phyloP scores from a whole-genome alignment of 2,888 invertebrate species.

The Tortrix viridana region DNA sequence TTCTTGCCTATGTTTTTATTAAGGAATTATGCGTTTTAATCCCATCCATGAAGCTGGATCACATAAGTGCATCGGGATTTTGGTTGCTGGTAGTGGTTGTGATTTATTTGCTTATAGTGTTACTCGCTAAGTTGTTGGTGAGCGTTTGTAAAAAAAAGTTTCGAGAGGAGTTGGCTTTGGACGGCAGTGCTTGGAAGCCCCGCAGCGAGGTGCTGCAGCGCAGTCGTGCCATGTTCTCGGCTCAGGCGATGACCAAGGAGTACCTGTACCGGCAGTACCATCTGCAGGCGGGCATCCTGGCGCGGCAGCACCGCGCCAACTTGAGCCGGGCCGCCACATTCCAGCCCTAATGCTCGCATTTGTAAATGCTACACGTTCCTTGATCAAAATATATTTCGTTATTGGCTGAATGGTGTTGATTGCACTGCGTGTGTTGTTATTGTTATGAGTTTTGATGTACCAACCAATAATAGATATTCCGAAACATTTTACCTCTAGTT shows the following conservation, averaged over 20 bases:
- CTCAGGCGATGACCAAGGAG: constrained; percentile 80
- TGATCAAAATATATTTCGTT: too few species aligned
- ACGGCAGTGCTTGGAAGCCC: constrained; percentile 68
- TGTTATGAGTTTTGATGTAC: too few species aligned
- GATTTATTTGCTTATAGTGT: too few species aligned
- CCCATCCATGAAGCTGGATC: too few species aligned
- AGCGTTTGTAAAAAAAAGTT: constrained; percentile 51
- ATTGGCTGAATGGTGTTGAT: too few species aligned
- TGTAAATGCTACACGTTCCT: too few species aligned
- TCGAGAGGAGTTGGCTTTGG: constrained; percentile 47
- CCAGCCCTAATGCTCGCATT: too few species aligned
- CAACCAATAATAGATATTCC: too few species aligned
- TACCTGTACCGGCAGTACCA: constrained; percentile 79
- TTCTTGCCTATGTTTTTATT: constrained; percentile 53
- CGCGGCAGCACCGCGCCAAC: constrained; percentile 63
- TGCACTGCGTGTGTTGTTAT: too few species aligned
- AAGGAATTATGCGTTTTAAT: constrained; percentile 44
- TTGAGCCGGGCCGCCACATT: neutral
- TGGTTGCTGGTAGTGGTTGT: neutral
- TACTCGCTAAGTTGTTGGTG: constrained; percentile 47
- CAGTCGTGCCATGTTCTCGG: constrained; percentile 76
- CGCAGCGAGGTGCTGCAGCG: constrained; percentile 61
- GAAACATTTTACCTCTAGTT: too few species aligned
- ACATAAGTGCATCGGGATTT: neutral
- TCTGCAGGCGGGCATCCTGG: constrained; percentile 67